These are phyloP conservation scores for Marronus borbonicus DNA, from an alignment of 2,888 invertebrate genomes.

Conservation along the genomic window DNA sequence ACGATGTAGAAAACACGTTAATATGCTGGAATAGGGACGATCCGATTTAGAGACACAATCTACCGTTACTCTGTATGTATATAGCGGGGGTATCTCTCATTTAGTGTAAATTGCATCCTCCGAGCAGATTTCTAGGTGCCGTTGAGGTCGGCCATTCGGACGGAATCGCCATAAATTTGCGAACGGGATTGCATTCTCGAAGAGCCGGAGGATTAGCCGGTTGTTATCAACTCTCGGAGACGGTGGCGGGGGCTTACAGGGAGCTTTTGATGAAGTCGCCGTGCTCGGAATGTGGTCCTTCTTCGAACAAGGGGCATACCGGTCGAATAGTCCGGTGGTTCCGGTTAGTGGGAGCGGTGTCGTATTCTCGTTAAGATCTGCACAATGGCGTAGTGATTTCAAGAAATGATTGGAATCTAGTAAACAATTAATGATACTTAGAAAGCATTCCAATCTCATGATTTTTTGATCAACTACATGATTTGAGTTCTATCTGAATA, in stretches of 20 bases:
- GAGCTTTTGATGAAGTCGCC: conserved; percentile 66
- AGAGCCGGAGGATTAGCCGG: conserved; percentile 65
- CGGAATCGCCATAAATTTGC: conserved; percentile 64
- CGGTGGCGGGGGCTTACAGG: conserved; percentile 60
- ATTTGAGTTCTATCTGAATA: too few relatives aligned
- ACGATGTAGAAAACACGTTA: conserved; percentile 35
- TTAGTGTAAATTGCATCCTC: conserved; percentile 54
- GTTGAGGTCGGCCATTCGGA: conserved; percentile 63
- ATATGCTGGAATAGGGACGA: conserved; percentile 20
- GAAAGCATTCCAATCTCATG: not conserved
- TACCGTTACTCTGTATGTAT: conserved; percentile 2
- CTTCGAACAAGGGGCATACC: conserved; percentile 8
- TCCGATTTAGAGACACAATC: conserved; percentile 37
- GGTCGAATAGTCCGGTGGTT: conserved; percentile 33
- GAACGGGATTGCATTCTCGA: conserved; percentile 65
- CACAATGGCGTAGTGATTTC: conserved; percentile 43
- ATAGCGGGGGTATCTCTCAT: conserved; percentile 50
- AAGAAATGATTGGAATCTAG: conserved; percentile 46
- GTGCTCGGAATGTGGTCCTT: conserved; percentile 64
- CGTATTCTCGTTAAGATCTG: conserved; percentile 31
- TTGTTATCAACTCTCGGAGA: conserved; percentile 62
- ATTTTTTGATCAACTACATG: not conserved
- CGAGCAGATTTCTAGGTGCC: conserved; percentile 61
- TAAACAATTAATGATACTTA: conserved; percentile 42
- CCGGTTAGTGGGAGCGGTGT: conserved; percentile 36